phyloP scores from a whole-genome alignment of 2,797 vertebrate species.

The Acropternis orthonyx region DNA sequence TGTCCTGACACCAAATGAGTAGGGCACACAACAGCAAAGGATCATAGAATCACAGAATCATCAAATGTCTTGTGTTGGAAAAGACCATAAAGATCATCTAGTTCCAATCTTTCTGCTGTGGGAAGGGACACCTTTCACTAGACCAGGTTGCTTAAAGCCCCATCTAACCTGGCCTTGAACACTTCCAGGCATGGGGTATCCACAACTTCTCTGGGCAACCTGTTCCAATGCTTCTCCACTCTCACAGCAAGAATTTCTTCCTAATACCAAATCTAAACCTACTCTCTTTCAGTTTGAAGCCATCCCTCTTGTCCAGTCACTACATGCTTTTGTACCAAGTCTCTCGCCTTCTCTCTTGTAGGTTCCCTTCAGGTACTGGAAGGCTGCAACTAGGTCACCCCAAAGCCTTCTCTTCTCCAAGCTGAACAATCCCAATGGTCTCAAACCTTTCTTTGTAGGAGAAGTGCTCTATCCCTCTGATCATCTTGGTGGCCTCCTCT shows the following conservation, averaged over 20 bases:
- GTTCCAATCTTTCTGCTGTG: background rate
- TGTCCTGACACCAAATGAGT: background rate
- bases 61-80: background rate
- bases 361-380: background rate
- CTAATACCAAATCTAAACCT: background rate
- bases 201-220: background rate
- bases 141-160: background rate
- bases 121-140: background rate
- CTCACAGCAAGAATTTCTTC: background rate
- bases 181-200: background rate
- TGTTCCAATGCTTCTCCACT: background rate
- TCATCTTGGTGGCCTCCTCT: background rate
- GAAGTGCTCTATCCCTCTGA: background rate
- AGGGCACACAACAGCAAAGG: background rate
- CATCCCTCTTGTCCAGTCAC: background rate
- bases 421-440: no score
- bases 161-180: background rate
- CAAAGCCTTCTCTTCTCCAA: background rate
- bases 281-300: background rate
- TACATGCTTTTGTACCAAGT: background rate
- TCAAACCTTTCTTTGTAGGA: no score
- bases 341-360: background rate
- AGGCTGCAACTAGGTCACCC: background rate
- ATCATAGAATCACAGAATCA: background rate
- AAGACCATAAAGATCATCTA: background rate